Evolutionary conservation across 2,888 invertebrate genomes (phyloP).

Genomic region (Ennomos fuscantarius): DNA sequence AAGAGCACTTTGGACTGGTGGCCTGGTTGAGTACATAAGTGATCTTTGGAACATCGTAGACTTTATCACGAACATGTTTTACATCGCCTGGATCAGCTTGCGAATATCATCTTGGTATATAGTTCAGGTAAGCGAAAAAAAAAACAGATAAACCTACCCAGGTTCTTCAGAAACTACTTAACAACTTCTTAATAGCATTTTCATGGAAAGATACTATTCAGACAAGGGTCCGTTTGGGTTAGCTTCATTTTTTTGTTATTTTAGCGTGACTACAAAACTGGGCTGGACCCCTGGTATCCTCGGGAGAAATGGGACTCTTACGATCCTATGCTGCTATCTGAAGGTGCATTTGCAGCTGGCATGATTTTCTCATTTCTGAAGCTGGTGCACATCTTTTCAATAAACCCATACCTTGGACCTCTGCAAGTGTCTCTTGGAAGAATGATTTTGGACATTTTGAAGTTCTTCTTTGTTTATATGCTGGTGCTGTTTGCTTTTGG

Average conservation of each 20-base stretch:
- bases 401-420: slow-evolving; percentile 98
- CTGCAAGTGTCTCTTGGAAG: slow-evolving; percentile 96
- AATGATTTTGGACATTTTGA: slow-evolving; percentile 97
- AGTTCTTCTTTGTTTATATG: slow-evolving; percentile 98
- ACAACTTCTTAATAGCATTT: too few species aligned
- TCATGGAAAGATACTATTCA: too few species aligned
- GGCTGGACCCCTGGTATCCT: slow-evolving; percentile 93
- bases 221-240: too few species aligned
- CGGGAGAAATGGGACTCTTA: slow-evolving; percentile 97
- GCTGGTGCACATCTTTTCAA: slow-evolving; percentile 98
- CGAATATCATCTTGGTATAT: slow-evolving; percentile 95
- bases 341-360: slow-evolving; percentile 97
- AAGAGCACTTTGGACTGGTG: slow-evolving; percentile 95
- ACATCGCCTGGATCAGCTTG: slow-evolving; percentile 96
- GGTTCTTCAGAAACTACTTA: too few species aligned
- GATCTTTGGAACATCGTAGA: slow-evolving; percentile 99
- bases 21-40: slow-evolving; percentile 95
- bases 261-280: slow-evolving; percentile 88
- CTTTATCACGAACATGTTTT: slow-evolving; percentile 98
- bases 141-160: too few species aligned
- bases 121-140: slow-evolving; percentile 95
- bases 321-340: slow-evolving; percentile 97
- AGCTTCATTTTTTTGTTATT: slow-evolving; percentile 9
- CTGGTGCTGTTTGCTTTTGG: slow-evolving; percentile 97
- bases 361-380: slow-evolving; percentile 98